Conservation (phyloP, 2,888 invertebrate genomes). For the Pyrgus malvae region DNA sequence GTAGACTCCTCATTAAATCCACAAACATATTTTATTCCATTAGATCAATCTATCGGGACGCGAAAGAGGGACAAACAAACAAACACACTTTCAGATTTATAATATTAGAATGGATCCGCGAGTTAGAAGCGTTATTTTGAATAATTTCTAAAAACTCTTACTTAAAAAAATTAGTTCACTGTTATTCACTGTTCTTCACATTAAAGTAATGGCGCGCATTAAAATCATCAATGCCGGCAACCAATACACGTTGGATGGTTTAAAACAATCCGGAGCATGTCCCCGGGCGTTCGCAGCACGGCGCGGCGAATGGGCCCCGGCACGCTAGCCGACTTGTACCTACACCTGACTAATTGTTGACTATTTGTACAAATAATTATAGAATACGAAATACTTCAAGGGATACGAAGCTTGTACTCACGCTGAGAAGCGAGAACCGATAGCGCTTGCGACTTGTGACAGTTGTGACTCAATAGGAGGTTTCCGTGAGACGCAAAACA, state of each 20-base stretch:
- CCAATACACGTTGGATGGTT: slow-evolving; percentile 62
- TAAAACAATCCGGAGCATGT: slow-evolving; percentile 46
- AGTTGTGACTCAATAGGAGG: too few relatives aligned
- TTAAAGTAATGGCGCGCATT: slow-evolving; percentile 55
- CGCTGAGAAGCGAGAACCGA: slow-evolving; percentile 15
- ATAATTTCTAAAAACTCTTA: too few relatives aligned
- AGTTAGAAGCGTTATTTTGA: too few relatives aligned
- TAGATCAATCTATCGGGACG: too few relatives aligned
- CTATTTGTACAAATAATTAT: slow-evolving; percentile 30
- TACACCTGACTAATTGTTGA: slow-evolving; percentile 35
- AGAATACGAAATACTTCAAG: slow-evolving; percentile 18
- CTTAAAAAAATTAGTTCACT: too few relatives aligned
- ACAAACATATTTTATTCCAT: too few relatives aligned
- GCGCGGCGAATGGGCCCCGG: slow-evolving; percentile 54
- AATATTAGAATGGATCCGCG: too few relatives aligned
- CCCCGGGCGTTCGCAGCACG: slow-evolving; percentile 50
- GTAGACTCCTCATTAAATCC: too few relatives aligned
- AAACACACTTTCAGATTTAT: too few relatives aligned
- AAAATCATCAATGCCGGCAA: slow-evolving; percentile 66
- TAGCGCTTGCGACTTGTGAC: slow-evolving; percentile 10
- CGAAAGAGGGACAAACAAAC: too few relatives aligned
- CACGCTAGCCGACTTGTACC: slow-evolving; percentile 50
- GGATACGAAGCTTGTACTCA: slow-evolving; percentile 15
- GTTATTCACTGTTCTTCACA: too few relatives aligned
- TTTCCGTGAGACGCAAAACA: too few relatives aligned